These are phyloP conservation scores for Sarcophilus harrisii DNA, from an alignment of 2,797 vertebrate species.

Conservation along the genomic window DNA sequence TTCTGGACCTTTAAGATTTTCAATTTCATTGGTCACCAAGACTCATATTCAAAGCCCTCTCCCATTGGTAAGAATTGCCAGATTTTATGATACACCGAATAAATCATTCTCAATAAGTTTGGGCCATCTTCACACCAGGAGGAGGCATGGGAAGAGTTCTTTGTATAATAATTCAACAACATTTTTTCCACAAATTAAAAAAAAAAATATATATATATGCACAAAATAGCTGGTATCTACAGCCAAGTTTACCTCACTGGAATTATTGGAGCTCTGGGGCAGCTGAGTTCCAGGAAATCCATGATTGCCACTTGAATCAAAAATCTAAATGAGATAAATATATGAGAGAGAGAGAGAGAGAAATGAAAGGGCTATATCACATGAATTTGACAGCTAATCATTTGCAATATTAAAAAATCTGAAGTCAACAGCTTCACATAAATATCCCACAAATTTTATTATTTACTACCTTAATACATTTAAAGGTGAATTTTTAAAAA, in stretches of 20 bases:
- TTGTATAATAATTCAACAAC: not conserved
- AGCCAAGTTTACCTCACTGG: constrained; percentile 87
- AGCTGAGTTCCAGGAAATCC: constrained; percentile 80
- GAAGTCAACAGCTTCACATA: not conserved
- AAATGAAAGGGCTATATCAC: constrained; percentile 1
- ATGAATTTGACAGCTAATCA: not conserved
- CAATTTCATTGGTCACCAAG: not conserved
- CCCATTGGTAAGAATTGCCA: not conserved
- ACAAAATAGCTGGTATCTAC: not conserved
- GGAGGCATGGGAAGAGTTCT: not conserved
- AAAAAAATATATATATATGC: not conserved
- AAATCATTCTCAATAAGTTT: not conserved
- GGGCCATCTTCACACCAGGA: not conserved
- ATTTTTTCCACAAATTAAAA: not conserved
- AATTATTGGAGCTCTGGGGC: constrained; percentile 85
- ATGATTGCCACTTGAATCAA: constrained; percentile 89
- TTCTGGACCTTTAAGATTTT: not conserved
- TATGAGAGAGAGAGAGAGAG: constrained; percentile 5
- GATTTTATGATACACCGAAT: not conserved
- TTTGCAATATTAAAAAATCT: constrained; percentile 18
- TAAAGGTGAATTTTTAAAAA: constrained; percentile 28
- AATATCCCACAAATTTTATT: not conserved
- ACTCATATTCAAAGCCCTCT: not conserved
- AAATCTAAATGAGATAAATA: constrained; percentile 87
- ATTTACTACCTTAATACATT: not conserved